These are phyloP conservation scores for Argyra leucocephala DNA, from an alignment of 2,888 invertebrate species.

Conservation along the genomic window DNA sequence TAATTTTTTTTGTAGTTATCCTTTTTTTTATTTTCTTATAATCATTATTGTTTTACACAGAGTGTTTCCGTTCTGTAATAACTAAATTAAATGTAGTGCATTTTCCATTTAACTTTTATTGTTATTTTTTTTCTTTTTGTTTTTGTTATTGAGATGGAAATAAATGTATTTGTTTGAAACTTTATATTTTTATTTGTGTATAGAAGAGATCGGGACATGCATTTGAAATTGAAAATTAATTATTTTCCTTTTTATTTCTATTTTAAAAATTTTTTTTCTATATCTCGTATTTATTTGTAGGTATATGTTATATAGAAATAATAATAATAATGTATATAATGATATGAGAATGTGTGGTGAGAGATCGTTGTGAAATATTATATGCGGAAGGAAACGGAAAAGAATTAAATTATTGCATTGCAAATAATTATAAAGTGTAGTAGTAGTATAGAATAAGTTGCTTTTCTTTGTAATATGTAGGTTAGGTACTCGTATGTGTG, in stretches of 20 bases:
- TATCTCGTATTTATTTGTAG: too few species aligned
- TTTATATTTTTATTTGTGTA: neutral
- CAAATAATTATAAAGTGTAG: neutral
- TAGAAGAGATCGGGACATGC: neutral
- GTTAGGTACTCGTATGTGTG: too few species aligned
- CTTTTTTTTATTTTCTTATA: neutral
- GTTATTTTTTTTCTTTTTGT: neutral
- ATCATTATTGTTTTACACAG: neutral
- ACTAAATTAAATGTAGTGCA: neutral
- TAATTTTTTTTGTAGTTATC: too few species aligned
- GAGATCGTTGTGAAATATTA: neutral
- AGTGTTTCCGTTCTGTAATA: neutral
- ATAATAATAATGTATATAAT: too few species aligned
- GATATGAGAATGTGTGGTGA: too few species aligned
- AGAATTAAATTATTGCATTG: slow-evolving; percentile 6
- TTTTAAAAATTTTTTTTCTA: too few species aligned
- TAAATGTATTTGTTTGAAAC: neutral
- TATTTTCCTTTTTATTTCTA: neutral
- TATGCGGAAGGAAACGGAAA: slow-evolving; percentile 6
- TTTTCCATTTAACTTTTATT: neutral
- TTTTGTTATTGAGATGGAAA: neutral
- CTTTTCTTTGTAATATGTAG: too few species aligned
- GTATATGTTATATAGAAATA: too few species aligned
- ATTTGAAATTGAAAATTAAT: slow-evolving; percentile 1
- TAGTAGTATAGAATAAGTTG: too few species aligned